Percentiles rank a stretch among this genome's conserved stretches.
phyloP scores from a whole-genome alignment of 92 coral and sea anemone species.

The Ricordea florida region DNA sequence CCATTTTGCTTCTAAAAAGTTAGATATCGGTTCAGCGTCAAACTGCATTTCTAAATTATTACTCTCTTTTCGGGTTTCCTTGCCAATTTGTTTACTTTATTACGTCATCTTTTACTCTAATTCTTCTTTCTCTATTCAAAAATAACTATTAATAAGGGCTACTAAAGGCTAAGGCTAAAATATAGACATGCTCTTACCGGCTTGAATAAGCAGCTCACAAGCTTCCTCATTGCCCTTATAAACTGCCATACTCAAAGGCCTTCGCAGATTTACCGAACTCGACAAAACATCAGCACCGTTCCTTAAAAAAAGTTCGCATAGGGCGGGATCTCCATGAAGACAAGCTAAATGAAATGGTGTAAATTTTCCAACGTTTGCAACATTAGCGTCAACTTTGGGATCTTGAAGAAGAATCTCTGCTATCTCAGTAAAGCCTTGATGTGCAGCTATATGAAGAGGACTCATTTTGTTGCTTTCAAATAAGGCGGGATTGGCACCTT shows the following conservation, averaged over 20 bases:
- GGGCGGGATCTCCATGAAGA: slow-evolving; percentile 22
- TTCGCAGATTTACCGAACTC: slow-evolving; percentile 7
- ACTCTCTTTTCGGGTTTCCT: too few relatives aligned
- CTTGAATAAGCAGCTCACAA: slow-evolving; percentile 49
- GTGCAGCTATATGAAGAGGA: slow-evolving; percentile 56
- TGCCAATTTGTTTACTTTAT: too few relatives aligned
- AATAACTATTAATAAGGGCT: not conserved
- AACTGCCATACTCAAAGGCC: slow-evolving; percentile 64
- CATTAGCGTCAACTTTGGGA: not conserved
- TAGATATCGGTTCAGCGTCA: too few relatives aligned
- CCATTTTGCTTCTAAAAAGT: too few relatives aligned
- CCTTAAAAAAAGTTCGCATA: slow-evolving; percentile 46
- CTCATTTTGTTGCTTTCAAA: not conserved
- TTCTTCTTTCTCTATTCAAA: too few relatives aligned
- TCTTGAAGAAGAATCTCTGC: slow-evolving; percentile 27
- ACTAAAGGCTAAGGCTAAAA: too few relatives aligned
- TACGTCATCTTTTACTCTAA: too few relatives aligned
- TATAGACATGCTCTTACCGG: slow-evolving; percentile 15
- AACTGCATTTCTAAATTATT: too few relatives aligned
- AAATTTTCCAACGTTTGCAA: too few relatives aligned
- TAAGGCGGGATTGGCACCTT: slow-evolving; percentile 49
- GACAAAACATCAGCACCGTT: slow-evolving; percentile 44
- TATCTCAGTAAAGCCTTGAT: slow-evolving; percentile 37
- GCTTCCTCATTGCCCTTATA: slow-evolving; percentile 43
- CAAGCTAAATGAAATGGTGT: slow-evolving; percentile 58